These are phyloP conservation scores for Xenus cinereus DNA, from an alignment of 2,113 vertebrate species.

Conservation along the genomic window DNA sequence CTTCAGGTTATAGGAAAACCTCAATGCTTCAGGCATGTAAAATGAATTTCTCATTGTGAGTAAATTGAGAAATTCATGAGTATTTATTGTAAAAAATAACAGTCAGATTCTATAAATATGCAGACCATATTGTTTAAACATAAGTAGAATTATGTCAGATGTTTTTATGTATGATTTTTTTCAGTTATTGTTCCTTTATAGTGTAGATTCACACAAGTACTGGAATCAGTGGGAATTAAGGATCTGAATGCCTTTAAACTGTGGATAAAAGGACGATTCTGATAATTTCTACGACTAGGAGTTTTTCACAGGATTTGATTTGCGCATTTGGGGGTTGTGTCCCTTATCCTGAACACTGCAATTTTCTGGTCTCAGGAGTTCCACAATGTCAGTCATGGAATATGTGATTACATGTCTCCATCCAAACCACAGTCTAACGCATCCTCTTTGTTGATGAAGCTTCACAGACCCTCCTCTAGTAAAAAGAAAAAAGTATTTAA, in stretches of 20 bases:
- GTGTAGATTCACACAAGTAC: background rate
- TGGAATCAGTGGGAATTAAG: background rate
- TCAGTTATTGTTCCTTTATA: background rate
- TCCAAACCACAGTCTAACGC: background rate
- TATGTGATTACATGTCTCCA: background rate
- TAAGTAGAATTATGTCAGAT: background rate
- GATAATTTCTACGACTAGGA: background rate
- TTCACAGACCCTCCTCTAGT: background rate
- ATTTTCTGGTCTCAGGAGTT: background rate
- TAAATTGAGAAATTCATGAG: background rate
- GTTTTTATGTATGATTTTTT: background rate
- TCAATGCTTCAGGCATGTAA: background rate
- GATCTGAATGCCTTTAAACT: background rate
- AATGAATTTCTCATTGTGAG: background rate
- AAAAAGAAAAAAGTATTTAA: background rate
- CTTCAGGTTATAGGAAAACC: background rate
- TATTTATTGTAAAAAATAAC: background rate
- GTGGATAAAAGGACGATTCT: background rate
- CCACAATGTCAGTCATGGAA: accelerated
- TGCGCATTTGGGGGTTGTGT: background rate
- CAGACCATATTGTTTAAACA: background rate
- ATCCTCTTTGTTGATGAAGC: background rate
- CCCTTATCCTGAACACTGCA: background rate
- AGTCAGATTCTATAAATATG: background rate
- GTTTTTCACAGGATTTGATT: background rate